phyloP scores from a whole-genome alignment of 2,113 vertebrate genomes.

The Tauraco erythrolophus region DNA sequence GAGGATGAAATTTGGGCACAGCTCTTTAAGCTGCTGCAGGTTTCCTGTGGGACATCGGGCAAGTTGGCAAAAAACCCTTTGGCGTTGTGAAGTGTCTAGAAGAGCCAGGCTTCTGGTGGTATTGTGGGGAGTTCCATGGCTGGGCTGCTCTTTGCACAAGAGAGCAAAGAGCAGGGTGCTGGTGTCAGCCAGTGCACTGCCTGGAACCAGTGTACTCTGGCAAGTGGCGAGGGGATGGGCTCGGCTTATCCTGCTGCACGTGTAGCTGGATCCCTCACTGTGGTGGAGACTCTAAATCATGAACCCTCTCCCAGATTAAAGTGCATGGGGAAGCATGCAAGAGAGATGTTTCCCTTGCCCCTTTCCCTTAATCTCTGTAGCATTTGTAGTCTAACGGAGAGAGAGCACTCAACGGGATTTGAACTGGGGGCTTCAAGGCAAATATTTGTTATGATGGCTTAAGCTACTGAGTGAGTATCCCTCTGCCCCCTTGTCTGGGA shows the following conservation, averaged over 20 bases:
- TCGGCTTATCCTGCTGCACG: neutral
- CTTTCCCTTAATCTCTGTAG: neutral
- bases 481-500: neutral
- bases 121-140: neutral
- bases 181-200: neutral
- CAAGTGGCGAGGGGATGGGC: neutral
- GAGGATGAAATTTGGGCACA: neutral
- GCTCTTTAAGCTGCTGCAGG: neutral
- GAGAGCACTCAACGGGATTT: neutral
- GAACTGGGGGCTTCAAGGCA: neutral
- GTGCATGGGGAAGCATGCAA: neutral
- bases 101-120: neutral
- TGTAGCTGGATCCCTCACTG: neutral
- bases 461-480: neutral
- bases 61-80: neutral
- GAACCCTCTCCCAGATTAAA: neutral
- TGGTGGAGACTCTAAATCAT: neutral
- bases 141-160: neutral
- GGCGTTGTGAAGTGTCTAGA: neutral
- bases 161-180: neutral
- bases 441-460: neutral
- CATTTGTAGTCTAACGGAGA: neutral
- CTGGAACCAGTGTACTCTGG: neutral
- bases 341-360: neutral
- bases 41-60: neutral